Base-by-base conservation (phyloP, 2,797 vertebrate genomes). In the Macropus fuliginosus region DNA sequence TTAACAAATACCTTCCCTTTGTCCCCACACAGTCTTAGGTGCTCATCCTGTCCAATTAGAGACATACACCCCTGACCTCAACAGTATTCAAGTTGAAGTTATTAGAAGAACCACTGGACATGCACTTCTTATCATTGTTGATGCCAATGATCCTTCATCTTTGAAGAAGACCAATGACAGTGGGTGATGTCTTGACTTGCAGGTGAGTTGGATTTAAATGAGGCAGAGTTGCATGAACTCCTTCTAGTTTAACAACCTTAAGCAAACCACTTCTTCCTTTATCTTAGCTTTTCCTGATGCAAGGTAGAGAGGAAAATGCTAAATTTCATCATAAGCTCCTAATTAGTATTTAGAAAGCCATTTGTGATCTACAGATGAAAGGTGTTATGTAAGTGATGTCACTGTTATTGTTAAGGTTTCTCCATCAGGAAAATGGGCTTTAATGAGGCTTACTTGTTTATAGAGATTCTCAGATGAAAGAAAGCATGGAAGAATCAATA, bases 371-470 rank as follows among this genome's bases (percentile, higher is more conserved):
- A 3, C 91, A 95, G 94, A 90, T 34, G 90, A 95, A 95, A 97
- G 95, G 93, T 90, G 56, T 16, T 91, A 8, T 66, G 89, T 54
- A 0, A 12, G 89, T 81, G 9, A 93, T 56, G 89, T 96, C 93
- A 91, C 95, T n/a, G 91, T 14, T 0, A 5, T 21, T 89, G 95
- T n/a, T 57, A 90, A 56, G 31, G 91, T 93, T 87, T 96, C 74
- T 18, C 54, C 55, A 40, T 93, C 96, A 94, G 94, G 91, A 91
- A 95, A 96, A 94, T 91, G 95, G 96, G 91, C 59, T 24, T 66
- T 90, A 52, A 93, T 54, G 93, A 97, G 89, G 40, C 59, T 81
- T 34, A 0, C 8, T 93, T 92, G 90, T 97, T 96, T 59, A 92
- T 5, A 11, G n/a, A 93, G 40, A 59, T 90, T 31, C 57, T 2